These are phyloP conservation scores for Megamerina dolium DNA, from an alignment of 2,888 invertebrate species.

Conservation along the genomic window DNA sequence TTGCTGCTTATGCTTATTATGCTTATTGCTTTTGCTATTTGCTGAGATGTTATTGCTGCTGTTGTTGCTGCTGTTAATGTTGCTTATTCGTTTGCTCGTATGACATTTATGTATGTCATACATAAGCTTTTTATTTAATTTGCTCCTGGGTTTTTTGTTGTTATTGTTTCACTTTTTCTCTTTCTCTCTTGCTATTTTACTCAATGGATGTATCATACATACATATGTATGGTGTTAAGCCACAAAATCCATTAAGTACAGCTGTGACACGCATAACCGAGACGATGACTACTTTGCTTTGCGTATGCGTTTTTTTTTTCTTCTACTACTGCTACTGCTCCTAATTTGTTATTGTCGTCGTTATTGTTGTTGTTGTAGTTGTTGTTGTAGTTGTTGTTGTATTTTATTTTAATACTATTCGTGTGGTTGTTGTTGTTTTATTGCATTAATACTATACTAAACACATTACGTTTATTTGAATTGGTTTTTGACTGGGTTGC, in stretches of 20 bases:
- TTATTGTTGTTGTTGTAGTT: not conserved
- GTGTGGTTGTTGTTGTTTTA: too few species aligned
- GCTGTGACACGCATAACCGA: slow-evolving; percentile 14
- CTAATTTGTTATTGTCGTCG: not conserved
- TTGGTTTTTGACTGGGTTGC: too few species aligned
- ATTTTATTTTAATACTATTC: too few species aligned
- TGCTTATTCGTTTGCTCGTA: not conserved
- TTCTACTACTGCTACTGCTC: not conserved
- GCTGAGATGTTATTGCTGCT: not conserved
- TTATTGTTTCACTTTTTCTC: not conserved
- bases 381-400: not conserved
- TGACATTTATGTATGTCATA: not conserved
- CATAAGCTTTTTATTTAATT: not conserved
- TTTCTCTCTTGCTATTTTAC: slow-evolving; percentile 5
- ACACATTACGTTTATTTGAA: not conserved
- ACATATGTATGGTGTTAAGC: slow-evolving; percentile 10
- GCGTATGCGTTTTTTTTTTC: slow-evolving; percentile 4
- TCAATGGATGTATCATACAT: too few species aligned
- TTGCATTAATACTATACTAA: too few species aligned
- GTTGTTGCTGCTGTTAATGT: not conserved
- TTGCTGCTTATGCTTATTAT: too few species aligned
- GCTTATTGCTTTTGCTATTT: too few species aligned
- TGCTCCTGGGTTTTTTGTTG: not conserved
- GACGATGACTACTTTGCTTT: not conserved
- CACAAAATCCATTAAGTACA: slow-evolving; percentile 21